Conservation (phyloP, 2,113 vertebrate genomes). For the Ascaphus truei region DNA sequence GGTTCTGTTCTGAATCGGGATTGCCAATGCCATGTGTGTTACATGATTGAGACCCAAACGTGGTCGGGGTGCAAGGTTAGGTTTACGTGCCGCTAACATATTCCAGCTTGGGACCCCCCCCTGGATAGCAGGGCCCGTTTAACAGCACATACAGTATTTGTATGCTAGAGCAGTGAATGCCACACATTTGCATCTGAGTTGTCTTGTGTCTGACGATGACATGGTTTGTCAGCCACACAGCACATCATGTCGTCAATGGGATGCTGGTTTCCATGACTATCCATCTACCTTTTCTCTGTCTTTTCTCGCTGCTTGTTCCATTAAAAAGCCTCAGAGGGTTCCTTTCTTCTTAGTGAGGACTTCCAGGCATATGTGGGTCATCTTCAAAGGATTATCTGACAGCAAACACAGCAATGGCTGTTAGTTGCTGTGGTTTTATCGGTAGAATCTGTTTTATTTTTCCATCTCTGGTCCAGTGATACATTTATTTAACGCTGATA, state of each 20-base stretch:
- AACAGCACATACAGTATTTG: no score
- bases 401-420: neutral
- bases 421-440: neutral
- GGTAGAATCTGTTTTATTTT: neutral
- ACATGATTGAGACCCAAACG: no score
- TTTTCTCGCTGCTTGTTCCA: neutral
- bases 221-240: neutral
- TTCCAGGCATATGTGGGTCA: neutral
- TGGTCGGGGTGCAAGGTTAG: no score
- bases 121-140: no score
- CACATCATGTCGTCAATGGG: neutral
- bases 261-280: conserved; percentile 20
- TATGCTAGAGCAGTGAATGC: no score
- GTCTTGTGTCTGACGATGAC: neutral
- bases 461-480: neutral
- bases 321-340: neutral
- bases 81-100: no score
- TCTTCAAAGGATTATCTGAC: neutral
- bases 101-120: no score
- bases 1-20: no score
- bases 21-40: no score
- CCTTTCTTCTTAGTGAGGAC: neutral
- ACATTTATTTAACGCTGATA: neutral
- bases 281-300: neutral
- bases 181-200: neutral